These are phyloP conservation scores for Epirrita christyi DNA, from an alignment of 2,888 invertebrate species.

Conservation along the genomic window DNA sequence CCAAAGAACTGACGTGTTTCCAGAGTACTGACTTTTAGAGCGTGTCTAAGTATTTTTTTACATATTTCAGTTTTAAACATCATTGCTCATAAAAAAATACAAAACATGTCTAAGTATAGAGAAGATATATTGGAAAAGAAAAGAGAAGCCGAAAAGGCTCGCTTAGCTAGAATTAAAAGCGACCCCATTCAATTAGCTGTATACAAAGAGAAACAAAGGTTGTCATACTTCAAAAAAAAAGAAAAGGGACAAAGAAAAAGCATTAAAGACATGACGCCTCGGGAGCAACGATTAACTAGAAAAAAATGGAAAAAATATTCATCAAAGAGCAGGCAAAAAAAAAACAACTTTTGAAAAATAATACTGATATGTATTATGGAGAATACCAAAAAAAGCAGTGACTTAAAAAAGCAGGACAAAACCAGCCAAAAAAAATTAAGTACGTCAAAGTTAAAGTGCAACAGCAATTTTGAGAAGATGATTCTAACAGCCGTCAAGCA, in stretches of 20 bases:
- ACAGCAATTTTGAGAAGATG: neutral
- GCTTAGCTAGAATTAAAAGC: conserved; percentile 37
- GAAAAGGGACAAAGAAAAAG: conserved; percentile 28
- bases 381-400: no score
- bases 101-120: no score
- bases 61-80: conserved; percentile 36
- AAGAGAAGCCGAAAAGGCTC: no score
- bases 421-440: conserved; percentile 33
- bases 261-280: no score
- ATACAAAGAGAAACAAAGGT: conserved; percentile 31
- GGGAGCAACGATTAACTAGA: no score
- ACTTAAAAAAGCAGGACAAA: conserved; percentile 7
- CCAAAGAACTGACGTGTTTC: conserved; percentile 34
- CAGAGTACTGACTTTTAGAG: conserved; percentile 29
- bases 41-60: conserved; percentile 26
- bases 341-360: no score
- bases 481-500: conserved; percentile 29
- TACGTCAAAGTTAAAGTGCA: conserved; percentile 24
- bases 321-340: no score
- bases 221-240: conserved; percentile 33
- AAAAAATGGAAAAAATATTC: no score
- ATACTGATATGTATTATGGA: no score
- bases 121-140: no score
- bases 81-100: conserved; percentile 19
- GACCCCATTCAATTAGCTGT: conserved; percentile 36